A percentile compares a stretch with the other conserved stretches of the same genome.
Conservation (phyloP, 2,797 vertebrate species). For the Botia almorhae region DNA sequence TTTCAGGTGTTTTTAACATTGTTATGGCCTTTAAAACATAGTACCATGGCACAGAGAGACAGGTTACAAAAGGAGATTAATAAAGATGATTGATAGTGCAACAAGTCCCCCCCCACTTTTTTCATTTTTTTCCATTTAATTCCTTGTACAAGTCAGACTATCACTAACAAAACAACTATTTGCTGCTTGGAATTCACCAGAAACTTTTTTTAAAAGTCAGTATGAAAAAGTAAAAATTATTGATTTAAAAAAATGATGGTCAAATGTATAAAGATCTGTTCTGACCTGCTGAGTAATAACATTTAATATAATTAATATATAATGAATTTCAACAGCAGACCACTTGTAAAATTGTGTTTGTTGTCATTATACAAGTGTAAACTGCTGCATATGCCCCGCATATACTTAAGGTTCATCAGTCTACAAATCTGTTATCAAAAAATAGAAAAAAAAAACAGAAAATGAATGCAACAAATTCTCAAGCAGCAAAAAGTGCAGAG, state of each 20-base stretch:
- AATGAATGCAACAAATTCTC: slow-evolving; percentile 66
- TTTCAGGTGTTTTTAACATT: background rate
- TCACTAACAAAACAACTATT: slow-evolving; percentile 67
- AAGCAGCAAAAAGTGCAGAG: slow-evolving; percentile 75
- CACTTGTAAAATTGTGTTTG: slow-evolving; percentile 40
- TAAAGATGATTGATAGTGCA: slow-evolving; percentile 68
- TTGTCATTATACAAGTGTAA: slow-evolving; percentile 26
- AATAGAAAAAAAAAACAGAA: slow-evolving; percentile 44
- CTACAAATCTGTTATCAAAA: slow-evolving; percentile 46
- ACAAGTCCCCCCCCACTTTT: slow-evolving; percentile 34
- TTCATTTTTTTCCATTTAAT: slow-evolving; percentile 13
- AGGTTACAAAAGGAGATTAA: slow-evolving; percentile 64
- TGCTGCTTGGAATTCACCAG: slow-evolving; percentile 73
- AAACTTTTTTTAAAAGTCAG: slow-evolving; percentile 41
- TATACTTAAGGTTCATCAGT: slow-evolving; percentile 43
- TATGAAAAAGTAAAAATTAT: slow-evolving; percentile 41
- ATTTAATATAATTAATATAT: slow-evolving; percentile 16
- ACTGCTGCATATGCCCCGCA: slow-evolving; percentile 60
- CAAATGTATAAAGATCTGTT: slow-evolving; percentile 14
- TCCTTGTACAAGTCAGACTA: slow-evolving; percentile 64
- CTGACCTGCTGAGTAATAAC: slow-evolving; percentile 44
- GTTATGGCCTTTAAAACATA: slow-evolving; percentile 28
- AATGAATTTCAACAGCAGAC: slow-evolving; percentile 30
- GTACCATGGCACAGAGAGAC: slow-evolving; percentile 60
- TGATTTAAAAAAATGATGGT: slow-evolving; percentile 34